Conservation (phyloP, 2,797 vertebrate species). For the Tachyglossus aculeatus region DNA sequence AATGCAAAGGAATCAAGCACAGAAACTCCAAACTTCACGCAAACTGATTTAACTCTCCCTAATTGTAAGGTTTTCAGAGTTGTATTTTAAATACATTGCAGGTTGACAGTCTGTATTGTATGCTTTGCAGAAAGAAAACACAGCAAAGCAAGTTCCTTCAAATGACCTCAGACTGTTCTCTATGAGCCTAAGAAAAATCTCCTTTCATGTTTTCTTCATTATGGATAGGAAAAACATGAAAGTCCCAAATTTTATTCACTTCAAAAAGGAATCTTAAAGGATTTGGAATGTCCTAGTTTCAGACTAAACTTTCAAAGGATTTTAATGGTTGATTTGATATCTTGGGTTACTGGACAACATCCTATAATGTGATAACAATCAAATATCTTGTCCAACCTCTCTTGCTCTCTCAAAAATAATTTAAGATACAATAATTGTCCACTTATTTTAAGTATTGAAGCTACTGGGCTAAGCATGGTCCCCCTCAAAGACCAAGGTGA, state of each 20-base stretch:
- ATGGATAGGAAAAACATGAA: background rate
- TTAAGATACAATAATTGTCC: constrained; percentile 30
- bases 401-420: constrained; percentile 32
- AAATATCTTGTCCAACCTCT: constrained; percentile 20
- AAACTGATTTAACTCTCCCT: background rate
- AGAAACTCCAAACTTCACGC: no score
- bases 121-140: constrained; percentile 10
- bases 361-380: constrained; percentile 50
- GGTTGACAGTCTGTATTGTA: background rate
- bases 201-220: constrained; percentile 38
- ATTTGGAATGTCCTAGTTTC: constrained; percentile 31
- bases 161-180: background rate
- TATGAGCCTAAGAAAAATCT: constrained; percentile 36
- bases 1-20: no score
- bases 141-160: constrained; percentile 9
- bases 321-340: constrained; percentile 52
- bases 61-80: background rate
- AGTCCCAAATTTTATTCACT: constrained; percentile 29
- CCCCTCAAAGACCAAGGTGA: constrained; percentile 50
- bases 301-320: constrained; percentile 43
- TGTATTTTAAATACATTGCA: background rate
- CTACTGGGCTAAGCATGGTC: constrained; percentile 8
- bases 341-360: constrained; percentile 27
- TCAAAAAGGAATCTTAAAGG: constrained; percentile 52
- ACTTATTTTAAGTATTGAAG: background rate